Evolutionary conservation across 1,140 invertebrate species (phyloP).

Genomic region (Anastrepha obliqua): DNA sequence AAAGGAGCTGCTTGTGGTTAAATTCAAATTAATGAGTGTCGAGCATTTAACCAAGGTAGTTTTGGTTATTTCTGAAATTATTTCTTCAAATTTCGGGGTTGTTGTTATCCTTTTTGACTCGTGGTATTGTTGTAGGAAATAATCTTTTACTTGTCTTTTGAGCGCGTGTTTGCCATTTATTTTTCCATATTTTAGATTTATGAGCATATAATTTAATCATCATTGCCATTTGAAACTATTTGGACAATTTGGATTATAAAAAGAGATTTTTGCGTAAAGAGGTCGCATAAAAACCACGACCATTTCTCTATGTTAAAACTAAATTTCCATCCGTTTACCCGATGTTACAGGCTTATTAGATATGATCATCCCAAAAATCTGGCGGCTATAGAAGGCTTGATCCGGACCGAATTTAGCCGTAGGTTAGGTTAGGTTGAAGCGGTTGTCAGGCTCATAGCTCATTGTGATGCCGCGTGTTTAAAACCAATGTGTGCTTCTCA

Average conservation of each 20-base stretch:
- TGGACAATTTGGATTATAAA: not conserved
- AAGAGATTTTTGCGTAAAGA: not conserved
- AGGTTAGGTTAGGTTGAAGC: too few relatives aligned
- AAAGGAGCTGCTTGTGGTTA: not conserved
- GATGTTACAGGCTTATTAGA: too few relatives aligned
- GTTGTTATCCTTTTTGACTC: not conserved
- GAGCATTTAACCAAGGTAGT: not conserved
- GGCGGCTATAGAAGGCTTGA: too few relatives aligned
- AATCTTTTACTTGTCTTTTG: not conserved
- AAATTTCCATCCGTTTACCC: too few relatives aligned
- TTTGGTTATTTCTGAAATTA: too few relatives aligned
- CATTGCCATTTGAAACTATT: not conserved
- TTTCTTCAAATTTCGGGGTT: not conserved
- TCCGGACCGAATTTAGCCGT: too few relatives aligned
- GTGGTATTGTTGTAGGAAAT: not conserved
- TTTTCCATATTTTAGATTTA: not conserved
- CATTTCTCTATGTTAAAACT: too few relatives aligned
- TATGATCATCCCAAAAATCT: too few relatives aligned
- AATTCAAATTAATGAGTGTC: constrained; percentile 14
- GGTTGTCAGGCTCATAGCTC: too few relatives aligned
- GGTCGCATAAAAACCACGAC: not conserved
- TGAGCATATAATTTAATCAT: constrained; percentile 11
- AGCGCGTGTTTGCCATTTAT: not conserved
- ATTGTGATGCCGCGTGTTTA: too few relatives aligned
- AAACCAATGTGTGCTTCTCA: too few relatives aligned